Percentiles rank a stretch among this genome's conserved stretches.
phyloP scores from a whole-genome alignment of 2,113 vertebrate genomes.

The Cardinalis cardinalis region DNA sequence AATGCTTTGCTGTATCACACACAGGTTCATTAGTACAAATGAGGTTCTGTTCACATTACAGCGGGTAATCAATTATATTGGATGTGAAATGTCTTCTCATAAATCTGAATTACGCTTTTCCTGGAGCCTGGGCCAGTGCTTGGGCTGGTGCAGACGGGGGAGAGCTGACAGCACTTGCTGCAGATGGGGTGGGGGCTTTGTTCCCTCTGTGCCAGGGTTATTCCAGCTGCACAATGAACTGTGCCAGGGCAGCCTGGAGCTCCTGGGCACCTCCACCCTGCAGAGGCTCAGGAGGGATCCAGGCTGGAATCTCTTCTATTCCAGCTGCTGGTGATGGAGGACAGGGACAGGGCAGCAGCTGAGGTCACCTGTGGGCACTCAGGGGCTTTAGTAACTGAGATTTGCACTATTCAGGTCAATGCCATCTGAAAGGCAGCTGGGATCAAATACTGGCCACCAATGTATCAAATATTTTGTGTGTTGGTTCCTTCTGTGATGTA shows the following conservation, averaged over 20 bases:
- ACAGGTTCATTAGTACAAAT: constrained; percentile 58
- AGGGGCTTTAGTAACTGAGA: neutral
- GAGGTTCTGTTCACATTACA: constrained; percentile 32
- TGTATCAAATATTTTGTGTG: neutral
- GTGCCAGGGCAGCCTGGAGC: neutral
- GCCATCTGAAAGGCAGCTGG: neutral
- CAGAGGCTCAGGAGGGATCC: neutral
- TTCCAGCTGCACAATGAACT: neutral
- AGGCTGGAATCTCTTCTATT: neutral
- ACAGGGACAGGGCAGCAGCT: neutral
- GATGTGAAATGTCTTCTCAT: constrained; percentile 41
- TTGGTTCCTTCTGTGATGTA: neutral
- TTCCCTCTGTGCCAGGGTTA: neutral
- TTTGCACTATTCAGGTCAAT: neutral
- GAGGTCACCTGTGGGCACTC: neutral
- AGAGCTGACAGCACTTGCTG: neutral
- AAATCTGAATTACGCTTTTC: constrained; percentile 55
- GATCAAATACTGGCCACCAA: neutral
- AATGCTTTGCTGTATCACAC: constrained; percentile 22
- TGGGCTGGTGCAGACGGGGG: neutral
- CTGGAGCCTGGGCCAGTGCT: neutral
- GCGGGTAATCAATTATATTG: constrained; percentile 58
- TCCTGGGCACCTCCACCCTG: neutral
- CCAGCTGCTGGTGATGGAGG: neutral
- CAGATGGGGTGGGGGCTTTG: neutral